phyloP scores from a whole-genome alignment of 2,888 invertebrate species.

The Diarsia rubi region DNA sequence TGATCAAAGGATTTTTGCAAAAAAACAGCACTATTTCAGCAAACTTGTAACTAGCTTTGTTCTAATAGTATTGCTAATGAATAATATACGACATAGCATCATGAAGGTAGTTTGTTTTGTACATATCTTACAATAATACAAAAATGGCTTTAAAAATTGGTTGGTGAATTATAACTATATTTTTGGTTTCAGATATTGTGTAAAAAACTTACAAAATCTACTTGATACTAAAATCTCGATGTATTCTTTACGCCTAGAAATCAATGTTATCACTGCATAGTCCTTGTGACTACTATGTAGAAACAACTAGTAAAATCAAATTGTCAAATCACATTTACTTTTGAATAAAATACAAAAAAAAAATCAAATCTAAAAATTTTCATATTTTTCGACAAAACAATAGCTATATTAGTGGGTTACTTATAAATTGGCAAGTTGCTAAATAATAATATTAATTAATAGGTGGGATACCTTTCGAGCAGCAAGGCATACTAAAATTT shows the following conservation, averaged over 20 bases:
- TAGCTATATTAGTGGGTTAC: conserved; percentile 12
- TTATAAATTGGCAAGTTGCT: conserved; percentile 62
- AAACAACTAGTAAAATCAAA: conserved; percentile 14
- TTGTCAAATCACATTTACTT: conserved; percentile 26
- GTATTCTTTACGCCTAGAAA: conserved; percentile 42
- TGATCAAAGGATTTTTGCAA: conserved; percentile 3
- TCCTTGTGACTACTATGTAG: background rate
- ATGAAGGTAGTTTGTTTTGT: conserved; percentile 35
- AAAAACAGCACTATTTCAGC: conserved; percentile 33
- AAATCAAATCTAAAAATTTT: conserved; percentile 19
- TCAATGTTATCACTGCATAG: background rate
- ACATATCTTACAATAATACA: conserved; percentile 33
- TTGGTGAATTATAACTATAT: conserved; percentile 40
- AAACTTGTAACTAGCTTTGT: conserved; percentile 24
- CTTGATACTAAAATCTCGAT: conserved; percentile 36
- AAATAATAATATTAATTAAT: conserved; percentile 60
- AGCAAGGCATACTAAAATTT: conserved; percentile 76
- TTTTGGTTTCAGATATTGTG: conserved; percentile 58
- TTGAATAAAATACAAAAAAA: conserved; percentile 6
- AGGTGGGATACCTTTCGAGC: conserved; percentile 69
- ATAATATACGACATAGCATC: conserved; percentile 7
- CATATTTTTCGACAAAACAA: conserved; percentile 6
- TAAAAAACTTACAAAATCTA: conserved; percentile 54
- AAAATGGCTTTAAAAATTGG: conserved; percentile 42
- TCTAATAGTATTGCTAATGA: conserved; percentile 14